These are phyloP conservation scores for Muscina levida DNA, from an alignment of 2,888 invertebrate genomes.

Conservation along the genomic window DNA sequence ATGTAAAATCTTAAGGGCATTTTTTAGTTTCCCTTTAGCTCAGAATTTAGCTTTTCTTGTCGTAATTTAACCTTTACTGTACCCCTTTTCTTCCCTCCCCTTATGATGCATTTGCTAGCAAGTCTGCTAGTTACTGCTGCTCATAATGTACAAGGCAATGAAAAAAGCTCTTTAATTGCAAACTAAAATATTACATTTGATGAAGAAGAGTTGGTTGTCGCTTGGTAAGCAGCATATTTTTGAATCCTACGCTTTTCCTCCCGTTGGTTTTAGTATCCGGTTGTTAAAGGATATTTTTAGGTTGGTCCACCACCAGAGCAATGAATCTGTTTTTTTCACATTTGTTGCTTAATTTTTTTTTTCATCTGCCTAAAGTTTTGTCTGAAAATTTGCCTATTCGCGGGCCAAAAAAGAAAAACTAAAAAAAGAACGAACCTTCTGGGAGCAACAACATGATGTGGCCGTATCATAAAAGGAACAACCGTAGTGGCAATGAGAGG, in stretches of 20 bases:
- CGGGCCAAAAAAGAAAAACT: too few relatives aligned
- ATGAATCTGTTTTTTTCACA: constrained; percentile 1
- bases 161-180: constrained; percentile 45
- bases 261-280: constrained; percentile 2
- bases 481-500: constrained; percentile 19
- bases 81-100: too few relatives aligned
- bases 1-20: too few relatives aligned
- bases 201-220: constrained; percentile 8
- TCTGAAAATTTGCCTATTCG: constrained; percentile 18
- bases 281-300: constrained; percentile 19
- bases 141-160: neutral
- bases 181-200: constrained; percentile 48
- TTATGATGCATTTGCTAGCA: neutral
- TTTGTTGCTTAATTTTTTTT: constrained; percentile 1
- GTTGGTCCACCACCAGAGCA: constrained; percentile 6
- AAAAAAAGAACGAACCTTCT: constrained; percentile 13
- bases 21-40: too few relatives aligned
- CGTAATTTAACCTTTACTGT: too few relatives aligned
- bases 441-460: constrained; percentile 48
- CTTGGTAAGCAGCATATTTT: neutral
- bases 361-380: neutral
- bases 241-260: constrained; percentile 27
- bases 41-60: too few relatives aligned
- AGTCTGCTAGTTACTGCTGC: neutral
- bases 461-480: constrained; percentile 22